These are phyloP conservation scores for Montifringilla adamsi DNA, from an alignment of 2,113 vertebrate species.

Conservation along the genomic window DNA sequence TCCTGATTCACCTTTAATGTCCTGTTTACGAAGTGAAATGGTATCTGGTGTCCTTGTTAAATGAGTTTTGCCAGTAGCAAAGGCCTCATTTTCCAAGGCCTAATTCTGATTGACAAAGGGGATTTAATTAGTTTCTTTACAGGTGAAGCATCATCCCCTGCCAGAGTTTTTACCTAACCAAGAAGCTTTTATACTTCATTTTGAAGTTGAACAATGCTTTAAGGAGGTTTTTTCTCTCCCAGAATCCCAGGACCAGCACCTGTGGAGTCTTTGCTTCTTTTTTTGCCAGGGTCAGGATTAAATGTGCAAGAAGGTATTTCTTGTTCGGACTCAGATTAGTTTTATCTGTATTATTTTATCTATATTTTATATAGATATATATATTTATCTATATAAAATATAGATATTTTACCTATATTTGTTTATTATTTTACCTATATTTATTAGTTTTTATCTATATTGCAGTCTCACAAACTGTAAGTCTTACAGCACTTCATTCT, in stretches of 20 bases:
- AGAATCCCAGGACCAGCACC: not conserved
- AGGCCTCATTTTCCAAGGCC: not conserved
- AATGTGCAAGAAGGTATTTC: not conserved
- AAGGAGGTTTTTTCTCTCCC: not conserved
- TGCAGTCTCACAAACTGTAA: not conserved
- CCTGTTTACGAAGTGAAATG: not conserved
- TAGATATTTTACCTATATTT: too few species aligned
- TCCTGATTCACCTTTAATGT: not conserved
- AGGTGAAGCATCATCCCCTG: not conserved
- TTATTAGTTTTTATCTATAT: not conserved
- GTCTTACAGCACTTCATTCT: not conserved
- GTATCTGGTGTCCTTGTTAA: not conserved
- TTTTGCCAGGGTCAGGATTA: not conserved
- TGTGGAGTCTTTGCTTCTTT: not conserved
- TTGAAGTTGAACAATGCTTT: fast-evolving
- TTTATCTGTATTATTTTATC: not conserved
- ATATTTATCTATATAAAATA: too few species aligned
- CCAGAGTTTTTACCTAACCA: not conserved
- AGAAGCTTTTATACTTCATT: not conserved
- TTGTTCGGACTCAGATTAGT: not conserved
- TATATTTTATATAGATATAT: not conserved
- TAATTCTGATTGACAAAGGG: not conserved
- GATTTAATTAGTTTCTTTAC: not conserved
- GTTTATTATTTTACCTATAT: too few species aligned
- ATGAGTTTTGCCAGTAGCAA: not conserved